Evolutionary conservation across 1,140 invertebrate species (phyloP).

Genomic region (Octopus bimaculoides): DNA sequence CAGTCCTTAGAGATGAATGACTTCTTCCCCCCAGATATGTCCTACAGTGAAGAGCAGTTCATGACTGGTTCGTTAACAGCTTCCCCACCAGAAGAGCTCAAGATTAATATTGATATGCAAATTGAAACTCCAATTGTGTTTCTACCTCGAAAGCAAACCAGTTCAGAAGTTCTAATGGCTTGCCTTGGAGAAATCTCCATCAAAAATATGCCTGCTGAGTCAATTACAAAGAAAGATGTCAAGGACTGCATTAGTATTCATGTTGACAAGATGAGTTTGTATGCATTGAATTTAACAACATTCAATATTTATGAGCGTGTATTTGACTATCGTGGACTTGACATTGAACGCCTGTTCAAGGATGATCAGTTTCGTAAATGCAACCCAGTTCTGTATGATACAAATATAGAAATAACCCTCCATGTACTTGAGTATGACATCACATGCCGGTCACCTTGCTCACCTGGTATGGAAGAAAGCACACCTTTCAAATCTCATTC

Average conservation of each 20-base stretch:
- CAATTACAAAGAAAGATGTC: constrained; percentile 16
- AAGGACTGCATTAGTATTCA: constrained; percentile 59
- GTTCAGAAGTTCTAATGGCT: constrained; percentile 83
- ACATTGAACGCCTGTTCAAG: not conserved
- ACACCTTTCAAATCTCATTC: not conserved
- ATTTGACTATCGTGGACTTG: not conserved
- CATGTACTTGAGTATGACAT: constrained; percentile 16
- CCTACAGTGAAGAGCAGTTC: not conserved
- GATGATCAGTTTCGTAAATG: constrained; percentile 31
- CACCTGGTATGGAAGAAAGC: not conserved
- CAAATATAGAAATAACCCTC: constrained; percentile 62
- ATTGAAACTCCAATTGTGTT: constrained; percentile 88
- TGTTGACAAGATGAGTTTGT: constrained; percentile 84
- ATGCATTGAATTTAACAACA: constrained; percentile 66
- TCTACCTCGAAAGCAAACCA: constrained; percentile 74
- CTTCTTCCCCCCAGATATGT: constrained; percentile 1
- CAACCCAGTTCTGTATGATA: constrained; percentile 76
- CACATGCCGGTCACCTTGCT: not conserved
- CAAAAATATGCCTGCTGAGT: constrained; percentile 36
- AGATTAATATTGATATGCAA: constrained; percentile 65
- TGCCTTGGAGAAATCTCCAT: constrained; percentile 87
- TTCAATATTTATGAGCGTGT: constrained; percentile 7
- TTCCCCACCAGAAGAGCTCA: constrained; percentile 18
- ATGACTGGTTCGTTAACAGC: constrained; percentile 12
- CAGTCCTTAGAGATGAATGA: not conserved